Percentiles rank a stretch among this genome's conserved stretches.
These are phyloP conservation scores for Drosophila melanocephala DNA, from an alignment of 2,888 invertebrate species.

Conservation along the genomic window DNA sequence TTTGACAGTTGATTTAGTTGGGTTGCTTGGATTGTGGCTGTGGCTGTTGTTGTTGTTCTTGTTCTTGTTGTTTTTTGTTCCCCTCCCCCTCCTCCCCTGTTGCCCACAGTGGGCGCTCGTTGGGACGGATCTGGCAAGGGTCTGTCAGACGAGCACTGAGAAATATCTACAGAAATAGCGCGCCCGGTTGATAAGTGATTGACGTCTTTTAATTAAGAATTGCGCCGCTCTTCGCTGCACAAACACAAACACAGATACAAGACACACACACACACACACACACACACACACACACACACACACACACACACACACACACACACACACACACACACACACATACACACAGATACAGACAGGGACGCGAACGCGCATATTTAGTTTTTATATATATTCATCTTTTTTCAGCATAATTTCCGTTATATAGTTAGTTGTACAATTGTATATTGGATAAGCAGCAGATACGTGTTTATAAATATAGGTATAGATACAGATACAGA, in stretches of 20 bases:
- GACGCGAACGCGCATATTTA: conserved; percentile 26
- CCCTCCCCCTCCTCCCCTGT: neutral
- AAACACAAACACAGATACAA: conserved; percentile 46
- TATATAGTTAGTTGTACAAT: conserved; percentile 67
- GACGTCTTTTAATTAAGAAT: conserved; percentile 81
- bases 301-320: neutral
- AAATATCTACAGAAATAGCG: conserved; percentile 71
- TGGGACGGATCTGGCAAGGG: conserved; percentile 53
- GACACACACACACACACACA: conserved; percentile 58
- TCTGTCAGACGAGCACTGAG: conserved; percentile 49
- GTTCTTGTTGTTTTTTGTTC: neutral
- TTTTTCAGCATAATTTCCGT: conserved; percentile 66
- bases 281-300: neutral
- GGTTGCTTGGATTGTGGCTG: conserved; percentile 4
- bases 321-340: neutral
- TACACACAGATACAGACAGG: conserved; percentile 1
- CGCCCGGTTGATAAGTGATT: conserved; percentile 77
- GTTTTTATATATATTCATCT: conserved; percentile 22
- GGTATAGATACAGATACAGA: conserved; percentile 44
- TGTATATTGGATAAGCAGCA: conserved; percentile 56
- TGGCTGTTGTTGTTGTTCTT: neutral
- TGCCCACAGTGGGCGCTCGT: conserved; percentile 7
- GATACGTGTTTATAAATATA: conserved; percentile 39
- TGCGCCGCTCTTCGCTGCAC: conserved; percentile 78
- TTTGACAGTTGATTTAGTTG: conserved; percentile 62